Evolutionary conservation across 2,888 invertebrate genomes (phyloP).

Genomic region (Caenorhabditis imperialis): DNA sequence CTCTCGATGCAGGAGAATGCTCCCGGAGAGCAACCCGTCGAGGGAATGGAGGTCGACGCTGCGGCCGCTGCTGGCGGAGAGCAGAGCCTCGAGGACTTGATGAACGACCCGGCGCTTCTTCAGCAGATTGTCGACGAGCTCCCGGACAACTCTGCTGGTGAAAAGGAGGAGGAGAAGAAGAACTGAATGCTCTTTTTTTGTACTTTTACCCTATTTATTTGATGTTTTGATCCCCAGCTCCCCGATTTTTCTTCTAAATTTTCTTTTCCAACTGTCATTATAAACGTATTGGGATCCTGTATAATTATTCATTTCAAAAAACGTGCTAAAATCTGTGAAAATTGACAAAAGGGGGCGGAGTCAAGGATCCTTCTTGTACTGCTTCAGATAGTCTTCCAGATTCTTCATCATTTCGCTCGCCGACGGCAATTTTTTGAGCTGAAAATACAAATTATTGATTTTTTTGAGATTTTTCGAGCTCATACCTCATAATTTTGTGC

Average conservation of each 20-base stretch:
- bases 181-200: conserved; percentile 29
- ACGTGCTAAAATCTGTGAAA: too few relatives aligned
- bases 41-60: conserved; percentile 52
- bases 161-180: conserved; percentile 34
- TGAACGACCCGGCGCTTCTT: conserved; percentile 73
- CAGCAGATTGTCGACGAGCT: conserved; percentile 73
- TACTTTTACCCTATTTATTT: conserved; percentile 40
- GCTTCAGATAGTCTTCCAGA: conserved; percentile 60
- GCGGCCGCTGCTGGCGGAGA: conserved; percentile 13
- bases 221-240: not conserved
- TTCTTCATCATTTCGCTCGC: conserved; percentile 55
- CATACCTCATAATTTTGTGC: conserved; percentile 67
- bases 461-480: not conserved
- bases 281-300: not conserved
- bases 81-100: conserved; percentile 65
- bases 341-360: not conserved
- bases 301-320: not conserved
- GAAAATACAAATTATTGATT: conserved; percentile 20
- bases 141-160: conserved; percentile 36
- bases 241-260: conserved; percentile 12
- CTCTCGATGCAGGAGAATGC: conserved; percentile 89
- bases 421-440: conserved; percentile 63
- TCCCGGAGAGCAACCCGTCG: conserved; percentile 23
- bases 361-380: conserved; percentile 60
- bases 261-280: conserved; percentile 8